Conservation (phyloP, 2,797 vertebrate genomes). For the Rhabdomys pumilio region DNA sequence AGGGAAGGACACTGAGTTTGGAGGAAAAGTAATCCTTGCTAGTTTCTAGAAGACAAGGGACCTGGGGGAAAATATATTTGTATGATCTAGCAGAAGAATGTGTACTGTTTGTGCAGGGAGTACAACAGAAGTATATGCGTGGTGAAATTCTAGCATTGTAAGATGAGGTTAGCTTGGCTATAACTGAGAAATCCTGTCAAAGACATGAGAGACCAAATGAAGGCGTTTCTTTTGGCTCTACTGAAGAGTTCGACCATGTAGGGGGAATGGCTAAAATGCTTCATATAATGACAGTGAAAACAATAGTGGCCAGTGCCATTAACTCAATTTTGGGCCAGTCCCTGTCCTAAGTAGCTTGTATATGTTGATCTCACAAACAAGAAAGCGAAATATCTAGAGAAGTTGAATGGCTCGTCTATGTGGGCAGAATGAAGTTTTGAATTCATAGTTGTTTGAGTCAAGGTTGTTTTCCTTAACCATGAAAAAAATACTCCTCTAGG, state of each 20-base stretch:
- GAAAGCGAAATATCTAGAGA: constrained; percentile 48
- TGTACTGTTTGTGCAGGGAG: not conserved
- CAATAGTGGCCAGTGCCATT: not conserved
- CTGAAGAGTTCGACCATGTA: not conserved
- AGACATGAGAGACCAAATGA: not conserved
- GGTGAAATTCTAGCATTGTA: not conserved
- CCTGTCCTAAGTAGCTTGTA: constrained; percentile 13
- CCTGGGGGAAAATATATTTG: not conserved
- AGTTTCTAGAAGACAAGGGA: constrained; percentile 30
- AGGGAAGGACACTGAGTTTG: constrained; percentile 21
- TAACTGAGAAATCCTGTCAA: constrained; percentile 14
- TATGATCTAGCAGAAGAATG: not conserved
- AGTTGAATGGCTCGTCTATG: not conserved
- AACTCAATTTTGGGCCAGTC: not conserved
- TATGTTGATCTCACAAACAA: constrained; percentile 61
- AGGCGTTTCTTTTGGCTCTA: not conserved
- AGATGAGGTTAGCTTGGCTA: not conserved
- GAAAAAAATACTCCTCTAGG: not conserved
- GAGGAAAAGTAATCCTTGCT: constrained; percentile 27
- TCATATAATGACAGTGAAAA: not conserved
- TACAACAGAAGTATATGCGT: not conserved
- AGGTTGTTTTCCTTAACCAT: constrained; percentile 15
- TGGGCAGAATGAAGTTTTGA: constrained; percentile 37
- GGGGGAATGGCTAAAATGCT: not conserved
- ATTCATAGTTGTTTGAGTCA: not conserved